phyloP scores from a whole-genome alignment of 2,113 vertebrate genomes.

The Riparia riparia region DNA sequence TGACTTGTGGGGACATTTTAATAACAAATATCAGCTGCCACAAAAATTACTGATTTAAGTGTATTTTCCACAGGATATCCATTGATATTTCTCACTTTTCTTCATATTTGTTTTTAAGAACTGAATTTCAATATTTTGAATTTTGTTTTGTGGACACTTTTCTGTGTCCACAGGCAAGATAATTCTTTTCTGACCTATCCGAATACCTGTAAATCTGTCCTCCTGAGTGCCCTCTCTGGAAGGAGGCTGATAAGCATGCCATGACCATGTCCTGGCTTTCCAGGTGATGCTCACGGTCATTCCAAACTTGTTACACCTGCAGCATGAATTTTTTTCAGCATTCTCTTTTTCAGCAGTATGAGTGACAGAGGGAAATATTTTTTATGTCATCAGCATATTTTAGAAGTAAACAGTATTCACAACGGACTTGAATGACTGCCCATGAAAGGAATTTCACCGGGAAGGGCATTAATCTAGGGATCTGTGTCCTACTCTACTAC shows the following conservation, averaged over 20 bases:
- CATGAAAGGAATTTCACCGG: background rate
- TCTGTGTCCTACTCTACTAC: background rate
- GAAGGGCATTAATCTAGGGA: background rate
- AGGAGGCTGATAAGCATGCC: background rate
- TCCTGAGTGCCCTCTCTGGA: background rate
- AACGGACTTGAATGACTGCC: accelerated
- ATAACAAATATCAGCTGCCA: background rate
- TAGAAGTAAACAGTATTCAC: background rate
- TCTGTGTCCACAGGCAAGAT: background rate
- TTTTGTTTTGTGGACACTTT: no score
- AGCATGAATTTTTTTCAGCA: no score
- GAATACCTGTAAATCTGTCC: background rate
- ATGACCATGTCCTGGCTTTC: background rate
- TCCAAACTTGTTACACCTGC: background rate
- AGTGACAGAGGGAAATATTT: background rate
- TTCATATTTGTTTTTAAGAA: background rate
- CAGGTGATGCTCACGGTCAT: background rate
- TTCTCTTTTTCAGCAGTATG: background rate
- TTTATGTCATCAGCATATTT: background rate
- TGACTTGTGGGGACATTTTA: background rate
- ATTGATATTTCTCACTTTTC: background rate
- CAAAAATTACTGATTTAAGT: background rate
- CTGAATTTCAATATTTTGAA: background rate
- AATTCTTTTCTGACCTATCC: background rate
- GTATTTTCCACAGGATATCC: background rate